Evolutionary conservation across 2,113 vertebrate genomes (phyloP).

Genomic region (Indri indri): DNA sequence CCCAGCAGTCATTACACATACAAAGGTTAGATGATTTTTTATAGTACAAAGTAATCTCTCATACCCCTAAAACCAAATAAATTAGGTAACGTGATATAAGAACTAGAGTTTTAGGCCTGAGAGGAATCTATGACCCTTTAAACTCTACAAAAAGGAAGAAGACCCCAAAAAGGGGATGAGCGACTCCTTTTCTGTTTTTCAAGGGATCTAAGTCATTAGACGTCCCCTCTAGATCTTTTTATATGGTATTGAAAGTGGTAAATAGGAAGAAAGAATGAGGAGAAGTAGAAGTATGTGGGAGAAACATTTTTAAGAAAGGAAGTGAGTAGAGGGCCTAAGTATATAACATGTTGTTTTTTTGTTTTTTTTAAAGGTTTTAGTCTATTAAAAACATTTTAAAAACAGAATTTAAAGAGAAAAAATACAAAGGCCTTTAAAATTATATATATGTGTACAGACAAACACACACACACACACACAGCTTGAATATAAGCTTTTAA

Average conservation of each 20-base stretch:
- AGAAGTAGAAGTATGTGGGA: background rate
- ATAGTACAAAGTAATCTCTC: background rate
- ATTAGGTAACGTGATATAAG: background rate
- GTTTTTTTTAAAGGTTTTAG: no score
- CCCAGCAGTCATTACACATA: background rate
- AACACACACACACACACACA: no score
- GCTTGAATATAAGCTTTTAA: no score
- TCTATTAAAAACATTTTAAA: no score
- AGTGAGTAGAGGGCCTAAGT: no score
- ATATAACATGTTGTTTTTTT: no score
- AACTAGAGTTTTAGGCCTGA: background rate
- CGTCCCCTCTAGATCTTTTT: background rate
- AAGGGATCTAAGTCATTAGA: background rate
- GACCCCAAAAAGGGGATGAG: background rate
- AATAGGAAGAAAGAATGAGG: background rate
- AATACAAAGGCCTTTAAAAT: no score
- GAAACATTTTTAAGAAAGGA: background rate
- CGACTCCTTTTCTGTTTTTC: background rate
- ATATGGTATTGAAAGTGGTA: background rate
- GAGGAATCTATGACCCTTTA: background rate
- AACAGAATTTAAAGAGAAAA: no score
- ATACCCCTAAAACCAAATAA: background rate
- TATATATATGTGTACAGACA: no score
- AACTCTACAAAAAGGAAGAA: background rate
- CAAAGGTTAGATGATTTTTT: background rate